Conservation (phyloP, 2,797 vertebrate genomes). For the Pseudochromis fuscus region DNA sequence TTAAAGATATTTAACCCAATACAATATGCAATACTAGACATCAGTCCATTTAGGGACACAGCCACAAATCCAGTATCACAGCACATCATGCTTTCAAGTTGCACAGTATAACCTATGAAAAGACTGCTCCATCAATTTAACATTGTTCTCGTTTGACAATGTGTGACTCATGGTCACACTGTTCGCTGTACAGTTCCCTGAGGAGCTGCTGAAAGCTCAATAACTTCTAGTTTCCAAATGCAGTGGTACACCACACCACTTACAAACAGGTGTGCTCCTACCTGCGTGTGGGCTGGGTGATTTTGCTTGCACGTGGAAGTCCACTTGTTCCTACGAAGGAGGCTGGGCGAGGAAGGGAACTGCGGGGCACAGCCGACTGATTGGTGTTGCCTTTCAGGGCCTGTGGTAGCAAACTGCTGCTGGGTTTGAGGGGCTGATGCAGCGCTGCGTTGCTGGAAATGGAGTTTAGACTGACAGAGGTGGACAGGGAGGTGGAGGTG, state of each 20-base stretch:
- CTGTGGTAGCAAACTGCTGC: conserved; percentile 86
- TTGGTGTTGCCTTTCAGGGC: conserved; percentile 85
- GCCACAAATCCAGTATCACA: neutral
- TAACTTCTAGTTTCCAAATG: too few species aligned
- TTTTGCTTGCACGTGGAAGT: conserved; percentile 88
- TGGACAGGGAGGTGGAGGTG: conserved; percentile 79
- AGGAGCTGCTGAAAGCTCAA: too few species aligned
- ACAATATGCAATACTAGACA: neutral
- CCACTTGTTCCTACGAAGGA: conserved; percentile 89
- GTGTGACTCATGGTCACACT: too few species aligned
- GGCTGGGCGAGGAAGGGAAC: conserved; percentile 94
- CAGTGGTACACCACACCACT: too few species aligned
- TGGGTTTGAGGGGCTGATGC: conserved; percentile 89
- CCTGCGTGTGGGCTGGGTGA: conserved; percentile 75
- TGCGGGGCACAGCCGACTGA: conserved; percentile 80
- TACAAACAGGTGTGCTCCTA: too few species aligned
- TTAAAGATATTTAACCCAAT: neutral
- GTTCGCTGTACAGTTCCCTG: too few species aligned
- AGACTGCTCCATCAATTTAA: neutral
- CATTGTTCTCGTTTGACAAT: neutral
- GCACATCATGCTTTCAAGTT: neutral
- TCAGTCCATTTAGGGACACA: neutral
- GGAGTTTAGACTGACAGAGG: conserved; percentile 86
- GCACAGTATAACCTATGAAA: neutral
- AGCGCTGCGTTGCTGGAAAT: conserved; percentile 88